These are phyloP conservation scores for Xylophagus ater DNA, from an alignment of 2,888 invertebrate genomes.

Conservation along the genomic window DNA sequence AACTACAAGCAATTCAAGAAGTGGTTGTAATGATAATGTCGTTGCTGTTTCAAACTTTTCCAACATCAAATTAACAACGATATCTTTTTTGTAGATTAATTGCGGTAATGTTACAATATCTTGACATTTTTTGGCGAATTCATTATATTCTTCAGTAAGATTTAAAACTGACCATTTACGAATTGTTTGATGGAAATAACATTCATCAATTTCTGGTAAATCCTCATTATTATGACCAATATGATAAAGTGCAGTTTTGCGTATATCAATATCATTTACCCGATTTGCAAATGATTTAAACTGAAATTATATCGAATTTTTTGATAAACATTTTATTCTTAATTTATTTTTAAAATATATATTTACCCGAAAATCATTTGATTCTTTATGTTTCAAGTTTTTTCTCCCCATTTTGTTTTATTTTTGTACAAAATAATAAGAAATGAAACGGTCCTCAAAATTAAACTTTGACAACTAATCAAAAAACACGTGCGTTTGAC, in stretches of 20 bases:
- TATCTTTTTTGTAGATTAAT: conserved; percentile 66
- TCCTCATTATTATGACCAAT: conserved; percentile 66
- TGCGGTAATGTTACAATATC: conserved; percentile 74
- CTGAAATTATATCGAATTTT: conserved; percentile 51
- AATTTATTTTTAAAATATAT: conserved; percentile 8
- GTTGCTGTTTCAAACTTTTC: conserved; percentile 63
- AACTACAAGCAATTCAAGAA: conserved; percentile 75
- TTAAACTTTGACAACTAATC: too few relatives aligned
- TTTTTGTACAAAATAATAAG: too few relatives aligned
- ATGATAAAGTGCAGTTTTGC: conserved; percentile 70
- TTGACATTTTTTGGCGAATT: conserved; percentile 63
- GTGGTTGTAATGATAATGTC: conserved; percentile 62
- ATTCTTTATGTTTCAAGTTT: conserved; percentile 59
- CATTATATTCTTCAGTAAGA: conserved; percentile 67
- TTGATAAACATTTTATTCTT: conserved; percentile 7
- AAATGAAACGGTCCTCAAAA: too few relatives aligned
- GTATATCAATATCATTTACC: conserved; percentile 70
- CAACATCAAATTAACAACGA: conserved; percentile 58
- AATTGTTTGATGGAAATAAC: conserved; percentile 70
- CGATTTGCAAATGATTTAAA: conserved; percentile 81
- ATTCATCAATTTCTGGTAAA: conserved; percentile 48
- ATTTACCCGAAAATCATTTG: conserved; percentile 66
- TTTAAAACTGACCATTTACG: conserved; percentile 86
- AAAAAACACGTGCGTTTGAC: too few relatives aligned
- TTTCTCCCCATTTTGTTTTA: conserved; percentile 53